Conservation (phyloP, 2,797 vertebrate genomes). For the Poeciliopsis infans region DNA sequence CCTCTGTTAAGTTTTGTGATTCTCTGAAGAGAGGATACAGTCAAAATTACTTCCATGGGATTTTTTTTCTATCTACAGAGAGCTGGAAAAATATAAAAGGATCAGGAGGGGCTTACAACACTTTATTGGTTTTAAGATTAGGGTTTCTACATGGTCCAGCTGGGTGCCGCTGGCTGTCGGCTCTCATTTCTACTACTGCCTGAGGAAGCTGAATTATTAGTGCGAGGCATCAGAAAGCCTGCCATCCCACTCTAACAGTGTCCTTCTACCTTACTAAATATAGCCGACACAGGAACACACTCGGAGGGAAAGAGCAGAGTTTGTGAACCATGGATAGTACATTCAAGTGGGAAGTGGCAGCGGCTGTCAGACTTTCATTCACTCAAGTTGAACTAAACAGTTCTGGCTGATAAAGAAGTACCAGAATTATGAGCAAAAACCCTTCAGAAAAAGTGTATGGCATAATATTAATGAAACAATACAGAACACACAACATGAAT, state of each 20-base stretch:
- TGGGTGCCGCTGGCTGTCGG: conserved; percentile 43
- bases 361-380: conserved; percentile 5
- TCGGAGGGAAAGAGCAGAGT: background rate
- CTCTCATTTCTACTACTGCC: conserved; percentile 39
- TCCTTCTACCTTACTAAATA: conserved; percentile 55
- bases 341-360: conserved; percentile 12
- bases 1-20: background rate
- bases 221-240: conserved; percentile 42
- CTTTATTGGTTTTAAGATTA: conserved; percentile 30
- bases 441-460: background rate
- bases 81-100: background rate
- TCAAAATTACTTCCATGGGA: background rate
- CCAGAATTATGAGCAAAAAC: background rate
- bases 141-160: conserved; percentile 25
- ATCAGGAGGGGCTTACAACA: conserved; percentile 9
- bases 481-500: background rate
- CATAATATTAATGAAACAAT: background rate
- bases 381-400: background rate
- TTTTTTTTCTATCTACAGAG: background rate
- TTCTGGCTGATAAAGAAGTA: conserved; percentile 3
- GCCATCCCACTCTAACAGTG: conserved; percentile 34
- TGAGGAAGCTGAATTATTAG: conserved; percentile 67
- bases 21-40: no score
- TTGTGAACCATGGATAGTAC: background rate
- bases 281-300: conserved; percentile 31